Conservation (phyloP, 2,797 vertebrate genomes). For the Karalla daura region DNA sequence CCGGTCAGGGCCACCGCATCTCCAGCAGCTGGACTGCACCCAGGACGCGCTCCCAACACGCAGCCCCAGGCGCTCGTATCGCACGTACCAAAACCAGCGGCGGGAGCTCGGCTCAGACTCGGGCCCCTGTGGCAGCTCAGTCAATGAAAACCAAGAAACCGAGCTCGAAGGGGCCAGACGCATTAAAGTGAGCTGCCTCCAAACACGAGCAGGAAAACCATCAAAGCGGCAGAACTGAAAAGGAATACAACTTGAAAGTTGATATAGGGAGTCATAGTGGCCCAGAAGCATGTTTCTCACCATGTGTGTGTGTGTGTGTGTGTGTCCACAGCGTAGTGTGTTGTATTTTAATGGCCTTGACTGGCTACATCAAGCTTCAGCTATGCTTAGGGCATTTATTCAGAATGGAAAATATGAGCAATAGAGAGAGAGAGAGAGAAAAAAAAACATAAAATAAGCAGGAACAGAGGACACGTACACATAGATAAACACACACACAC, state of each 20-base stretch:
- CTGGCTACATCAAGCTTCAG: constrained; percentile 70
- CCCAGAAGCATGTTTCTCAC: constrained; percentile 36
- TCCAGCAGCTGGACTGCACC: constrained; percentile 29
- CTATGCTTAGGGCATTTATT: constrained; percentile 73
- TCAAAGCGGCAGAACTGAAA: constrained; percentile 26
- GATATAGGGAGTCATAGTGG: constrained; percentile 19
- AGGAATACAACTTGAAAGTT: constrained; percentile 37
- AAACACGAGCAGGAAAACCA: constrained; percentile 50
- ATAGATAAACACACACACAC: constrained; percentile 31
- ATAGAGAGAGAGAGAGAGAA: constrained; percentile 31
- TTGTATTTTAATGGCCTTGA: constrained; percentile 40
- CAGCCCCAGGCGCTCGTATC: constrained; percentile 19
- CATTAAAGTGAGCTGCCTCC: constrained; percentile 27
- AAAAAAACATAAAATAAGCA: constrained; percentile 54
- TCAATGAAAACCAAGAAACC: constrained; percentile 41
- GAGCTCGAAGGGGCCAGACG: constrained; percentile 15
- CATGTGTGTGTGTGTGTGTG: constrained; percentile 31
- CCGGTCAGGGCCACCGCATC: too few relatives aligned
- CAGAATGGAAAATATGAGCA: constrained; percentile 81
- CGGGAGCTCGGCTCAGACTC: neutral
- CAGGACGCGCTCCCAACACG: constrained; percentile 26
- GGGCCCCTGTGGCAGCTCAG: constrained; percentile 10
- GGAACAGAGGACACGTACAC: constrained; percentile 50
- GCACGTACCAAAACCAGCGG: constrained; percentile 9
- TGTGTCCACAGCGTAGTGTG: constrained; percentile 21